Base-by-base conservation (phyloP, 2,113 vertebrate genomes). In the Notothenia rossii region DNA sequence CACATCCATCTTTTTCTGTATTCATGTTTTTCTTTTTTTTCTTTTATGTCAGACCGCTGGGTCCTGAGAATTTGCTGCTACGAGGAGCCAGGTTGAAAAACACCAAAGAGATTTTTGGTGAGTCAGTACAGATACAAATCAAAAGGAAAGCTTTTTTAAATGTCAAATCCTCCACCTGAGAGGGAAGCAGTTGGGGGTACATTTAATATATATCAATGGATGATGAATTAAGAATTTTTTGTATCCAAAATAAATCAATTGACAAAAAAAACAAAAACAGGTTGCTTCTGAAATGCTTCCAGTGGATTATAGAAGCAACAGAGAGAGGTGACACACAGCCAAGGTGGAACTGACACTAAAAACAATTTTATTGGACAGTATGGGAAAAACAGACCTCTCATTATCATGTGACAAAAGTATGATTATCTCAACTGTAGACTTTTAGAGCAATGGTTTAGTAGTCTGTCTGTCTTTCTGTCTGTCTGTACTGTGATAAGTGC, bases 41-140 rank as follows among this genome's bases (percentile, higher is more conserved):
- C 18, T 53, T 61, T 53, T 50, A 12, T 46, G 75, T 94, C 64
- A 99, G 98, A 93, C 96, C 98, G 46, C 94, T 99, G 81, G 98
- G 97, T 59, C 97, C 97, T 77, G 98, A 99, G 94, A 99, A 97
- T 93, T 93, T 99, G 79, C 95, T 99, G 90, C 97, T 99, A 90
- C 96, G 98, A 87, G 98, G 98, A 90, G 98, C 98, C 90, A 96
- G 98, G 93, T 94, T 99, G 87, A 99, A 99, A 96, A 99, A 99
- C 92, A 97, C 98, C 92, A 99, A 96, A 96, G 97, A 99, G 95
- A 98, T 99, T 91, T 99, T 96, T 93, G 98, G 98, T 99, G 94
- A 86, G 95, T 81, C 25, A 18, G 17, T 62, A 25, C 9, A 36
- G 20, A 20, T 22, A 1, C 15, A 66, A 20, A 0, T 11, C 1